These are phyloP conservation scores for Erebia ligea DNA, from an alignment of 2,888 invertebrate species.

Conservation along the genomic window DNA sequence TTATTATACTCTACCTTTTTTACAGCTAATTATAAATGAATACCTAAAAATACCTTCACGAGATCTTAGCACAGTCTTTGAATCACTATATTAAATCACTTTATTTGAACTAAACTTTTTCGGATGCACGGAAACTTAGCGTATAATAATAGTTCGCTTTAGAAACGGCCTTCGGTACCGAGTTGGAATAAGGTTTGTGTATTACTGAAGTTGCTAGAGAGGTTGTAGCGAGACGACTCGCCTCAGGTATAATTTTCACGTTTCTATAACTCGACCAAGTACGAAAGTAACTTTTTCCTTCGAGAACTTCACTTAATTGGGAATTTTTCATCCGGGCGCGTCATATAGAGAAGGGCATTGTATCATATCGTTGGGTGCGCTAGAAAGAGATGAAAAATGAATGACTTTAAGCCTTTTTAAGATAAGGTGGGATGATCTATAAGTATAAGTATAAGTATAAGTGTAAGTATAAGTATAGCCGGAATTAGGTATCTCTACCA, in stretches of 20 bases:
- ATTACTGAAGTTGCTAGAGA: conserved; percentile 55
- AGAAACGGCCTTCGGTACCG: conserved; percentile 43
- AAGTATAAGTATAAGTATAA: too few species aligned
- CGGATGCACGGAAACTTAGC: conserved; percentile 36
- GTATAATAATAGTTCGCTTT: conserved; percentile 21
- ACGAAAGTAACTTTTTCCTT: conserved; percentile 44
- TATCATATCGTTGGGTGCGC: conserved; percentile 57
- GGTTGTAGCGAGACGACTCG: conserved; percentile 57
- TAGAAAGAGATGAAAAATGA: conserved; percentile 70
- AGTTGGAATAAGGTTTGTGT: conserved; percentile 57
- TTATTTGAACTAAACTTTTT: conserved; percentile 46
- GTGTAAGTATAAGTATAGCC: conserved; percentile 34
- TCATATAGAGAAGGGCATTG: conserved; percentile 59
- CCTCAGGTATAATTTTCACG: conserved; percentile 74
- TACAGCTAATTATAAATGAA: conserved; percentile 1
- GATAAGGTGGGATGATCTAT: conserved; percentile 43
- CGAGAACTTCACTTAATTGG: conserved; percentile 18
- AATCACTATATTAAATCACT: conserved; percentile 58
- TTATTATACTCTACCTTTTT: conserved; percentile 29
- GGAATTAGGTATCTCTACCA: too few species aligned
- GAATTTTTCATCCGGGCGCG: conserved; percentile 42
- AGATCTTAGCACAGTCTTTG: conserved; percentile 61
- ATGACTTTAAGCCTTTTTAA: conserved; percentile 57
- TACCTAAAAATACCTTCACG: conserved; percentile 50
- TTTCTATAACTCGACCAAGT: conserved; percentile 55